Base-by-base conservation (phyloP, 1,140 invertebrate genomes). In the Nephotettix cincticeps region DNA sequence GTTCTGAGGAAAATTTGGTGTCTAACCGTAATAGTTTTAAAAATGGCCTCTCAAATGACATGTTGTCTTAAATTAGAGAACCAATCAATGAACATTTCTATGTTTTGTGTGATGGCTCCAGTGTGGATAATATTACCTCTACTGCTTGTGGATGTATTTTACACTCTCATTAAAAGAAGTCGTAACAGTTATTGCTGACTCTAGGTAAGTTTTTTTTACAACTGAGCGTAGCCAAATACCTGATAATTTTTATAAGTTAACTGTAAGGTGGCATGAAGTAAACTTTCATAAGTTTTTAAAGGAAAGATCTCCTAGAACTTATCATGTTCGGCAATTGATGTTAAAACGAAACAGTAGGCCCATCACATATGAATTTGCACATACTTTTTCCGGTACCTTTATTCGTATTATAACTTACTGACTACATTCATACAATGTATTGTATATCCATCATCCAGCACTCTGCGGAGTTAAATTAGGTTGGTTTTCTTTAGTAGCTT, bases 11-110 rank as follows among this genome's bases (percentile, higher is more conserved):
- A 93, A 83, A 83, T 88, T 29, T 91, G 90, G 86, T 91, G 93
- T 76, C 88, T 94, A 72, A 81, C 85, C 17, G 87, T 88, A 29
- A 88, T 92, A 30, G 79, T 90, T 14, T 81, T 94, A 21, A 95
- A 94, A 84, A 85, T 95, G 76, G 85, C 87, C 54, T 89, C 90
- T 11, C 90, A 95, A 83, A 89, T 95, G 64, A 86, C 94, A 27
- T 87, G 95, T 36, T 95, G 93, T 79, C 81, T 94, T 23, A 93
- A 91, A 79, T 80, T 95, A 32, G 91, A 95, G 79, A 91, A 91
- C 75, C 82, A 86, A 0, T 77, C 80, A 17, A 84, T 80, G 78
- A 75, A 80, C 63, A 73, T 88, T 51, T 80, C 84, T 27, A 80
- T 85, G 14, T 88, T 88, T 79, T 83, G 86, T 74, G 90, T 94